Conservation (phyloP, 2,888 invertebrate genomes). For the Drosophila paracracens region DNA sequence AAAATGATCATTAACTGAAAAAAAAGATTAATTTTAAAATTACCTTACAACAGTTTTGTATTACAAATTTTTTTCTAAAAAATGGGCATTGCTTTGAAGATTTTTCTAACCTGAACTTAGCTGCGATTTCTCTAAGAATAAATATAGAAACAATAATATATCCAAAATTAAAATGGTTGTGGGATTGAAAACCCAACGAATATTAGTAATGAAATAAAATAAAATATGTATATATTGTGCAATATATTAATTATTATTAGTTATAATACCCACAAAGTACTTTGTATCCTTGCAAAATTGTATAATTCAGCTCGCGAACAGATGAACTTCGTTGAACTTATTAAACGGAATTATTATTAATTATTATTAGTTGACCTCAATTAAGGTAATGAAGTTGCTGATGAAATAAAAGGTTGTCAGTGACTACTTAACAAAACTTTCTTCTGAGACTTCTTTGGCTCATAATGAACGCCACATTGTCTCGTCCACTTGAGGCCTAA, state of each 20-base stretch:
- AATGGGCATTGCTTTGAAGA: neutral
- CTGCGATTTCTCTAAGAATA: neutral
- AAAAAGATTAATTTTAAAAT: neutral
- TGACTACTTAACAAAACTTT: conserved; percentile 39
- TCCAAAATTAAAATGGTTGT: neutral
- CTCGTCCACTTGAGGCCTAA: neutral
- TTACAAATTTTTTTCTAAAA: neutral
- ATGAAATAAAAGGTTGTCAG: conserved; percentile 30
- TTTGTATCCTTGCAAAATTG: neutral
- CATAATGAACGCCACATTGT: conserved; percentile 26
- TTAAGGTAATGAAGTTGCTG: conserved; percentile 37
- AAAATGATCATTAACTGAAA: neutral
- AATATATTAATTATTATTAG: neutral
- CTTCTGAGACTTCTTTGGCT: conserved; percentile 6
- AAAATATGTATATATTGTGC: no score
- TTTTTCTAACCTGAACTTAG: neutral
- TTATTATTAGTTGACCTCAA: conserved; percentile 16
- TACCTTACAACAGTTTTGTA: neutral
- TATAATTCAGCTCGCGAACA: neutral
- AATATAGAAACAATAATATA: neutral
- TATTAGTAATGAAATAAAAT: no score
- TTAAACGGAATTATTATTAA: conserved; percentile 16
- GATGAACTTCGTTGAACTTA: neutral
- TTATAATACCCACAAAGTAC: neutral
- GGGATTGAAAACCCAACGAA: neutral